Percentiles rank a stretch among this genome's conserved stretches.
Evolutionary conservation across 2,797 vertebrate species (phyloP).

Genomic region (Neostethus bicornis): DNA sequence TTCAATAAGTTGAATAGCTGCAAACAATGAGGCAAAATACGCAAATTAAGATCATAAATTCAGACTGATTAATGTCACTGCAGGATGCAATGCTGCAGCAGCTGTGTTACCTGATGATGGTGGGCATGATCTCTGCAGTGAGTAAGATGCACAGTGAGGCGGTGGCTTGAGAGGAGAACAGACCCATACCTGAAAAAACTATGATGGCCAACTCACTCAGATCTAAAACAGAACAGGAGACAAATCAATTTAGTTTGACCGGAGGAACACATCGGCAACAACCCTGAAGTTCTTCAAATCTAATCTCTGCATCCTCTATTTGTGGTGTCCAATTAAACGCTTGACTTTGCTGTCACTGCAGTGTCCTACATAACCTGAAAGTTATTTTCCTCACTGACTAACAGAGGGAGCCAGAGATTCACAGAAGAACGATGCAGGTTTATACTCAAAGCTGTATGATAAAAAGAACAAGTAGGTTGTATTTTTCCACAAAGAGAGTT

Average conservation of each 20-base stretch:
- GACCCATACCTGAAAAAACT: conserved; percentile 87
- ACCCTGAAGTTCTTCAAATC: not conserved
- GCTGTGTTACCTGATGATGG: conserved; percentile 82
- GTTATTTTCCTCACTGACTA: conserved; percentile 43
- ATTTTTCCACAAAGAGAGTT: conserved; percentile 40
- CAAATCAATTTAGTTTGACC: not conserved
- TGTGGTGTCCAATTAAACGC: conserved; percentile 46
- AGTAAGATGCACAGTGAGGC: conserved; percentile 88
- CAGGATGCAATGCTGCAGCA: not conserved
- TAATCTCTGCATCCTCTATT: conserved; percentile 11
- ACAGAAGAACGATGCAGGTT: not conserved
- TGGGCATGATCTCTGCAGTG: conserved; percentile 88
- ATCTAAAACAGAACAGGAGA: conserved; percentile 66
- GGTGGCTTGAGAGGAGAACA: conserved; percentile 88
- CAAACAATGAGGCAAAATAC: no score
- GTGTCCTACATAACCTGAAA: conserved; percentile 58
- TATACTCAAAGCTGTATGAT: not conserved
- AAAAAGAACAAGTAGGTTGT: conserved; percentile 14
- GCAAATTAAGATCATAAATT: no score
- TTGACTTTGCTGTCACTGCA: conserved; percentile 66
- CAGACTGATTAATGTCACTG: no score
- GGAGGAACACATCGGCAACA: not conserved
- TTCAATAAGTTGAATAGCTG: no score
- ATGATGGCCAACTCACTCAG: conserved; percentile 86
- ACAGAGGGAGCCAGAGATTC: conserved; percentile 60